phyloP scores from a whole-genome alignment of 2,113 vertebrate species.

The Megaceryle torquata region DNA sequence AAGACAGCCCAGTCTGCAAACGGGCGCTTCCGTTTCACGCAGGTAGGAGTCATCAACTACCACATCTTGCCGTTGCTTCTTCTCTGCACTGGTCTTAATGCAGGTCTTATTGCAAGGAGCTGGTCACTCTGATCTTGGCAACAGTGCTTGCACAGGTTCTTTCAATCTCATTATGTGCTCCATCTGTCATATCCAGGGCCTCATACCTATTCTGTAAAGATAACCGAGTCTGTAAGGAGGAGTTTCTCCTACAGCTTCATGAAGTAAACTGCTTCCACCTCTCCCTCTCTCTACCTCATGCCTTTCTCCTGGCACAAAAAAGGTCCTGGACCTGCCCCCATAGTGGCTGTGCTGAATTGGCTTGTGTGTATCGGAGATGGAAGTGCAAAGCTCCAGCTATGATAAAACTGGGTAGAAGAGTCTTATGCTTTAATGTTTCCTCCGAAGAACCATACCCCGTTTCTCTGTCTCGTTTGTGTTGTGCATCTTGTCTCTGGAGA shows the following conservation, averaged over 20 bases:
- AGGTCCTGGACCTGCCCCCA: neutral
- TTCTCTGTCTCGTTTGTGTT: neutral
- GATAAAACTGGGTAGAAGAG: neutral
- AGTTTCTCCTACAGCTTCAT: neutral
- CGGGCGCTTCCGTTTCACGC: neutral
- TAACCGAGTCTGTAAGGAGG: neutral
- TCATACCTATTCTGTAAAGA: neutral
- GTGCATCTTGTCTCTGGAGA: neutral
- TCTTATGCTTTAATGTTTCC: neutral
- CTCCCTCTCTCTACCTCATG: neutral
- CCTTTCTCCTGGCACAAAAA: neutral
- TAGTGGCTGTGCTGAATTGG: neutral
- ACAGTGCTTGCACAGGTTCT: neutral
- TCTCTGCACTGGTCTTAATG: neutral
- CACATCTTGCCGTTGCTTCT: neutral
- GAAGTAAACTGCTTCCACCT: neutral
- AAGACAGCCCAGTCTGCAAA: too few relatives aligned
- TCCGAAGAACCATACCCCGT: neutral
- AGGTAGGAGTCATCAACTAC: neutral
- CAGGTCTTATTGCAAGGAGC: neutral
- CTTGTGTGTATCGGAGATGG: neutral
- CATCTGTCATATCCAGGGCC: neutral
- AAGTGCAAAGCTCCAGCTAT: neutral
- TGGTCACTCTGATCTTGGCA: neutral
- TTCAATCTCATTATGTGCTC: fast-evolving